Evolutionary conservation across 2,888 invertebrate species (phyloP).

Genomic region (Zaprionus obscuricornis): DNA sequence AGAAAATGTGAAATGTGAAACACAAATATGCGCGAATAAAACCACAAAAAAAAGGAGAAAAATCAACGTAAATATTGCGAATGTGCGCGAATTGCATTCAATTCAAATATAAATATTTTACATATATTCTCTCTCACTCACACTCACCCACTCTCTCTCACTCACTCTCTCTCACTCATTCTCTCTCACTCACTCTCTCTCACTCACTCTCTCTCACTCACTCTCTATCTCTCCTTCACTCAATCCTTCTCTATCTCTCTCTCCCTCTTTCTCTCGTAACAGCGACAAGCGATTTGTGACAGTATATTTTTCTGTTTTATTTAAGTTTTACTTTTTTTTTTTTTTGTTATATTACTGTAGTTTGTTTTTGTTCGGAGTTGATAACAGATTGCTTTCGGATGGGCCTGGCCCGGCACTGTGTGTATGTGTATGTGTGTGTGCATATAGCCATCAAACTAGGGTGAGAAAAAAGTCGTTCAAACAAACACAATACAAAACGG

Average conservation of each 20-base stretch:
- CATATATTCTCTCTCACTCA: conserved; percentile 60
- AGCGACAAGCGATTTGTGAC: conserved; percentile 58
- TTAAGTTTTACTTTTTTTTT: conserved; percentile 22
- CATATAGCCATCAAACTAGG: conserved; percentile 58
- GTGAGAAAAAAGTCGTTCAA: conserved; percentile 72
- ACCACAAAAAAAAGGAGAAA: not conserved
- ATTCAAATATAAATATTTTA: conserved; percentile 70
- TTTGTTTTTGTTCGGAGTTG: conserved; percentile 29
- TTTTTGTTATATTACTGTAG: conserved; percentile 20
- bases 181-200: too few species aligned
- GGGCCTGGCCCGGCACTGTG: conserved; percentile 47
- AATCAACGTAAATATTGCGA: conserved; percentile 41
- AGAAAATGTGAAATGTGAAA: too few species aligned
- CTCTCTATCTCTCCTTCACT: too few species aligned
- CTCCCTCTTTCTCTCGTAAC: not conserved
- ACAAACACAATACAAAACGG: conserved; percentile 62
- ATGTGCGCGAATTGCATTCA: conserved; percentile 51
- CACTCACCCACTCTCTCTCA: too few species aligned
- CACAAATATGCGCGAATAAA: not conserved
- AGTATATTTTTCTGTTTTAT: conserved; percentile 36
- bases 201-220: too few species aligned
- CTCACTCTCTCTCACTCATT: too few species aligned
- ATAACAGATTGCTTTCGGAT: conserved; percentile 68
- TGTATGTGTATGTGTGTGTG: conserved; percentile 30
- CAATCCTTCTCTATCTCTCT: too few species aligned